A percentile compares a stretch with the other conserved stretches of the same genome.
phyloP scores from a whole-genome alignment of 2,113 vertebrate genomes.

The Ptilorrhoa leucosticta region DNA sequence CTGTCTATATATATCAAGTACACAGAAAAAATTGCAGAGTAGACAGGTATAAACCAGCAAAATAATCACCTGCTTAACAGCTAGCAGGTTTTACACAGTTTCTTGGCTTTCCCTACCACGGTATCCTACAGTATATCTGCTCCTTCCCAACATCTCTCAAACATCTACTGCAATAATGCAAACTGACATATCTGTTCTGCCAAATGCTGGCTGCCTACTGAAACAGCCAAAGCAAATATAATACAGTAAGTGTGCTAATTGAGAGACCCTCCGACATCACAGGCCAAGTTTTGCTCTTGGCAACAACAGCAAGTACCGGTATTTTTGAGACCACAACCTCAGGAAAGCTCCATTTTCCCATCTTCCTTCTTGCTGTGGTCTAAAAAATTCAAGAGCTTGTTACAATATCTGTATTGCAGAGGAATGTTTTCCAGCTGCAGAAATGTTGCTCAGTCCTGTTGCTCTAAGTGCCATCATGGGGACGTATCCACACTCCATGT shows the following conservation, averaged over 20 bases:
- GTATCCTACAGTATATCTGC: background rate
- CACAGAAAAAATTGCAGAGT: slow-evolving; percentile 25
- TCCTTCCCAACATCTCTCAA: background rate
- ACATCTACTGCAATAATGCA: background rate
- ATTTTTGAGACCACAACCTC: background rate
- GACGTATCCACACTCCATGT: background rate
- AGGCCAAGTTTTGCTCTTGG: background rate
- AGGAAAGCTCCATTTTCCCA: background rate
- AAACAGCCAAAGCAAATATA: background rate
- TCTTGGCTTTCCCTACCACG: background rate
- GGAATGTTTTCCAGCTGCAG: background rate
- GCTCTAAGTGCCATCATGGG: background rate
- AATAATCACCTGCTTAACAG: slow-evolving; percentile 59
- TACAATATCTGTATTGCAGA: background rate
- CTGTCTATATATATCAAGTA: slow-evolving; percentile 32
- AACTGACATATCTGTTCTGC: background rate
- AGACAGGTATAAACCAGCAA: slow-evolving; percentile 36
- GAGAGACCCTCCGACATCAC: background rate
- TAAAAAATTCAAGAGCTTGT: background rate
- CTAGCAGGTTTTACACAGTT: background rate
- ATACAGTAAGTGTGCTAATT: background rate
- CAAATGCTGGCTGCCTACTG: background rate
- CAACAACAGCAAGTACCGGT: background rate
- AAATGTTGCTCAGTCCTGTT: background rate
- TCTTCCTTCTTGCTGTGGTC: background rate